These are phyloP conservation scores for Falco concolor DNA, from an alignment of 2,797 vertebrate species.

Conservation along the genomic window DNA sequence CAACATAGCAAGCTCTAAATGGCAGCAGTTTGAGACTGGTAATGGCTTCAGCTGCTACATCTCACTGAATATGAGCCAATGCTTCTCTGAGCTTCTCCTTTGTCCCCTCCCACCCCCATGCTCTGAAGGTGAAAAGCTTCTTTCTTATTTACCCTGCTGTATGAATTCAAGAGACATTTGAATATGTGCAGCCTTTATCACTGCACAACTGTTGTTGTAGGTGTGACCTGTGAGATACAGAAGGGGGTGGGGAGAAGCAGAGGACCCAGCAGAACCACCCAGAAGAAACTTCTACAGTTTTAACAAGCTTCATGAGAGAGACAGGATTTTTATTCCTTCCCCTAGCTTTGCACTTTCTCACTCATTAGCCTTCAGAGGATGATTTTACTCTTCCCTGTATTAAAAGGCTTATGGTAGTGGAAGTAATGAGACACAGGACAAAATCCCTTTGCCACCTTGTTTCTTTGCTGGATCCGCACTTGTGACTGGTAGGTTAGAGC, in stretches of 20 bases:
- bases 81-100: background rate
- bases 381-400: background rate
- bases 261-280: background rate
- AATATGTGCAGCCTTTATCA: background rate
- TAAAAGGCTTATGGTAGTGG: background rate
- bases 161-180: background rate
- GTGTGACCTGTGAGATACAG: background rate
- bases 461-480: background rate
- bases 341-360: background rate
- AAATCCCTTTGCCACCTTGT: background rate
- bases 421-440: background rate
- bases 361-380: background rate
- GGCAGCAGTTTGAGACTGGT: background rate
- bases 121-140: background rate
- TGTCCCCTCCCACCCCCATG: background rate
- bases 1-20: background rate
- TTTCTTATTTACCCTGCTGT: background rate
- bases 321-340: background rate
- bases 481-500: background rate
- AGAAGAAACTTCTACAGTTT: background rate
- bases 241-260: background rate
- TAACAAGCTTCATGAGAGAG: background rate
- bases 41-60: background rate
- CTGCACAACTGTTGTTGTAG: background rate
- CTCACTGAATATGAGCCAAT: background rate